Evolutionary conservation across 53 echinoderm and acorn worm genomes (phyloP), one percentile per base, ranked within the genome.

Genomic region (Astropecten irregularis): DNA sequence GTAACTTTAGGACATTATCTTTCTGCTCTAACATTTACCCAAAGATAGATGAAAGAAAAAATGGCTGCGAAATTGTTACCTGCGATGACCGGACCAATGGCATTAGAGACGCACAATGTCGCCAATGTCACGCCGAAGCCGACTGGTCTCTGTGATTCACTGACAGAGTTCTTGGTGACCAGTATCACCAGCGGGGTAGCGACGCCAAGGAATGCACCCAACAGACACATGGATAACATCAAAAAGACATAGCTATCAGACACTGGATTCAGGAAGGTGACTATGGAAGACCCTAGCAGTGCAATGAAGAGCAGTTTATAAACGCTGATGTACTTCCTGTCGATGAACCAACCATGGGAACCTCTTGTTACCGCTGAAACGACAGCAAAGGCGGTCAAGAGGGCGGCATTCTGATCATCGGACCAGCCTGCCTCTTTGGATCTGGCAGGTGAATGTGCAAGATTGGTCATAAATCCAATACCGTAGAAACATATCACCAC

Each of bases 221-320:
- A 42, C 19, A 71, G 50, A 28, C 19, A 19, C 10, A 28, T 36
- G 25, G 32, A 51, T 4, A 31, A n/a, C 2, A 71, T 35, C 35
- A 71, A 14, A 52, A 71, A 71, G 3, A 31, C n/a, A 35, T 71
- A 71, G n/a, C n/a, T n/a, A n/a, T n/a, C n/a, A n/a, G n/a, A n/a
- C n/a, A n/a, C n/a, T n/a, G n/a, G n/a, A n/a, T n/a, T n/a, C n/a
- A n/a, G n/a, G n/a, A n/a, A n/a, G n/a, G n/a, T n/a, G n/a, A n/a
- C n/a, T n/a, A n/a, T 7, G 2, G 51, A 50, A 50, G 50, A 32
- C 0, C 34, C 71, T 9, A 42, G 6, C 33, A 71, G 1, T 2
- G 16, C 21, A 21, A 15, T 6, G n/a, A 50, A 11, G 2, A 51
- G 52, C 20, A 71, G 71, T 28, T 50, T 20, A 35, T 3, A 71